These are phyloP conservation scores for Willowsia nigromaculata DNA, from an alignment of 2,888 invertebrate species.

Conservation along the genomic window DNA sequence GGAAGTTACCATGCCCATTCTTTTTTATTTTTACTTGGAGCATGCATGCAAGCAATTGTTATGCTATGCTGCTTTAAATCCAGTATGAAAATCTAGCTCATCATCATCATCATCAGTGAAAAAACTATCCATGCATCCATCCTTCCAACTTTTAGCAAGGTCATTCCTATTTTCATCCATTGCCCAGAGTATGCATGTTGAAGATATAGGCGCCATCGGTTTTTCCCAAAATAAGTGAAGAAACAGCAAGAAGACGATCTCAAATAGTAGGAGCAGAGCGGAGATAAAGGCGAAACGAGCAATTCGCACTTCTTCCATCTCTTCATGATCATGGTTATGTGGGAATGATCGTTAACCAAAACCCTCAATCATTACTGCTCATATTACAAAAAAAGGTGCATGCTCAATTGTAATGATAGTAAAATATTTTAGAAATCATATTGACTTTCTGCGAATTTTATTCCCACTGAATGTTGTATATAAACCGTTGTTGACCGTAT, in stretches of 20 bases:
- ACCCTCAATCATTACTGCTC: conserved; percentile 50
- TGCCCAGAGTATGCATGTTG: not conserved
- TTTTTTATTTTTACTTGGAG: conserved; percentile 1
- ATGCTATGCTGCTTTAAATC: not conserved
- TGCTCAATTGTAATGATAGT: not conserved
- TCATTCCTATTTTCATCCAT: conserved; percentile 59
- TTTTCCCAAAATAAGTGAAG: conserved; percentile 69
- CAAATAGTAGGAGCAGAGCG: not conserved
- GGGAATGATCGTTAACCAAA: conserved; percentile 54
- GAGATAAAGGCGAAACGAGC: conserved; percentile 31
- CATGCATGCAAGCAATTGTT: conserved; percentile 30
- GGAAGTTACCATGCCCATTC: conserved; percentile 43
- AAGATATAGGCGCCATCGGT: conserved; percentile 67
- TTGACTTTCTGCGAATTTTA: conserved; percentile 45
- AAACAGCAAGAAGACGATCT: conserved; percentile 22
- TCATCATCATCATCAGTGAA: not conserved
- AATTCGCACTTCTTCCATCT: conserved; percentile 50
- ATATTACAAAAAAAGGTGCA: not conserved
- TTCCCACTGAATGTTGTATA: not conserved
- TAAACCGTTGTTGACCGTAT: no score
- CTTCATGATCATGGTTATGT: conserved; percentile 38
- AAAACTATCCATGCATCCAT: conserved; percentile 7
- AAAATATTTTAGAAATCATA: conserved; percentile 8
- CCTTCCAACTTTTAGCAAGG: conserved; percentile 60
- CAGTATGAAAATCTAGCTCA: conserved; percentile 33